Conservation (phyloP, 2,797 vertebrate genomes). For the Acanthopagrus latus region DNA sequence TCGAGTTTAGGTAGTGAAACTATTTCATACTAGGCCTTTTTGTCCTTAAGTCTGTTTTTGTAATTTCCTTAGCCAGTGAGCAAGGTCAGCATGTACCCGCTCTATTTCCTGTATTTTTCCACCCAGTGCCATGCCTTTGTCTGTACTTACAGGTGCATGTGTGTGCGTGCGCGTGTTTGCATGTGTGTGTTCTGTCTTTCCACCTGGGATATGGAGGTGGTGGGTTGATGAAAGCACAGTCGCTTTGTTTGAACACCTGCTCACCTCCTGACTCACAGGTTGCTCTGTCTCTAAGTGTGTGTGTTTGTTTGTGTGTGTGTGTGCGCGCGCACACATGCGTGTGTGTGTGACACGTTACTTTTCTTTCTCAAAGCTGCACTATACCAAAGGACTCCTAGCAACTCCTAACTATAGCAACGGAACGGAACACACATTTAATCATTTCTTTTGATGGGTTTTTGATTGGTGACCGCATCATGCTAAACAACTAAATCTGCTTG, state of each 20-base stretch:
- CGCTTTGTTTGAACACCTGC: conserved; percentile 88
- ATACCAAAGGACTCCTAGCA: conserved; percentile 26
- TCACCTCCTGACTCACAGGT: conserved; percentile 72
- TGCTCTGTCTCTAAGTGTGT: conserved; percentile 45
- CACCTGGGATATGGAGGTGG: conserved; percentile 76
- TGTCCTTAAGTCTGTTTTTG: not conserved
- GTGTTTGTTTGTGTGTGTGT: conserved; percentile 14
- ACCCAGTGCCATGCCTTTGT: conserved; percentile 35
- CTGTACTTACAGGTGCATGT: conserved; percentile 29
- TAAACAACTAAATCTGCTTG: not conserved
- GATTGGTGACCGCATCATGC: not conserved
- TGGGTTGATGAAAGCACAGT: conserved; percentile 74
- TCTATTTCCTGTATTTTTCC: conserved; percentile 51
- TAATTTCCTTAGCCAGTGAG: not conserved
- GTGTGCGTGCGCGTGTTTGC: conserved; percentile 28
- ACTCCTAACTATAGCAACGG: conserved; percentile 18
- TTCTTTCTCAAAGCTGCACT: conserved; percentile 3
- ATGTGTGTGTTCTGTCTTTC: conserved; percentile 46
- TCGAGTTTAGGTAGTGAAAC: not conserved
- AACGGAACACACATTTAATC: not conserved
- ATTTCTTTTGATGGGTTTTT: not conserved
- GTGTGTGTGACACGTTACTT: conserved; percentile 15
- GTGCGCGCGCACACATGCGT: not conserved
- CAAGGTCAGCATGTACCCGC: not conserved
- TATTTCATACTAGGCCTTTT: not conserved